Base-by-base conservation (phyloP, 2,888 invertebrate species). In the Linnaemya vulpina region DNA sequence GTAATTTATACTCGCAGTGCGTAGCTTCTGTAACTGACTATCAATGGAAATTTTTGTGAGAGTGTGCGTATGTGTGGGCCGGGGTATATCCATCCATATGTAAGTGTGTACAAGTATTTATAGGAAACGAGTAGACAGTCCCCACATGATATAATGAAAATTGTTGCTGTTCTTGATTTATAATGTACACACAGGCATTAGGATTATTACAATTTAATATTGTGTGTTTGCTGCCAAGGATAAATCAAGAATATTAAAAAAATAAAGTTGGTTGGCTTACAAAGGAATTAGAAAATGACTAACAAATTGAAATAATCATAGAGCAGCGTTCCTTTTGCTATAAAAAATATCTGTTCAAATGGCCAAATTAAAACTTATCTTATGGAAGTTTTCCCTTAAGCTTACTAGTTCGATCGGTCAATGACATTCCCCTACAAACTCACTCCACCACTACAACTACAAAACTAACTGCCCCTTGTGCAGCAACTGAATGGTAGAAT, bases 211-310 rank as follows among this genome's bases (percentile, higher is more conserved):
- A 65, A 60, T 60, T 60, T 65, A 35, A 53, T 67, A 65, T 77
- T 70, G 81, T 70, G 70, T 35, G 53, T 67, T 58, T 55, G 58
- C 67, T 73, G 60, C 58, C 82, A 71, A 75, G 75, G 70, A 60
- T 79, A 60, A 75, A 46, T 30, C 3, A 62, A 11, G 60, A 30
- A 43, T 25, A 67, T 17, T 40, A 51, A 51, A 5, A 53, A 51
- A 58, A 22, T 51, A n/a, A 51, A 55, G 30, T 30, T 30, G 30
- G 30, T 30, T 30, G 30, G 3, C 30, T 30, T n/a, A 43, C 13
- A 17, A 75, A 30, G 46, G 10, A 20, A 22, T 9, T 17, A 25
- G n/a, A 35, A 73, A 20, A 40, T 46, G 40, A 63, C n/a, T 30
- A 70, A 68, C 46, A 60, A 43, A 78, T 74, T 55, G 60, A 65